phyloP scores from a whole-genome alignment of 2,888 invertebrate species.

The Sericinus montela region DNA sequence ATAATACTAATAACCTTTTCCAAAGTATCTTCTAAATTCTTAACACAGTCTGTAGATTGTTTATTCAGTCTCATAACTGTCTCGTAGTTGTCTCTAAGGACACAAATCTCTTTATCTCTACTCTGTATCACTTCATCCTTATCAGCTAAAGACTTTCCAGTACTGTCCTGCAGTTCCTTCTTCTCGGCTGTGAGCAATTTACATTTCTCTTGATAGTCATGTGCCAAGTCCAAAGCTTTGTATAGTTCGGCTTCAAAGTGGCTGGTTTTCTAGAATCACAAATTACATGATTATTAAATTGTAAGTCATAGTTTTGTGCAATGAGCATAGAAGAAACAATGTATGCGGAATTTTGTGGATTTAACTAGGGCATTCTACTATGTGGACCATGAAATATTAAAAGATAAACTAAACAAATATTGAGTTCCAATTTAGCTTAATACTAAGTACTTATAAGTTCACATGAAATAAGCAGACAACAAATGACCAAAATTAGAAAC shows the following conservation, averaged over 20 bases:
- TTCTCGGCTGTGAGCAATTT: conserved; percentile 75
- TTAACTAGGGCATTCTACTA: too few relatives aligned
- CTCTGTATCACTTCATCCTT: conserved; percentile 41
- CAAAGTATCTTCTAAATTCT: conserved; percentile 76
- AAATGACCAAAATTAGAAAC: too few relatives aligned
- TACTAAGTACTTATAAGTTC: too few relatives aligned
- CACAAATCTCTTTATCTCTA: conserved; percentile 60
- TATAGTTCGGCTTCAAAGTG: conserved; percentile 85
- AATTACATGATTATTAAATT: too few relatives aligned
- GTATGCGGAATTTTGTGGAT: too few relatives aligned
- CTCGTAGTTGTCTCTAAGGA: conserved; percentile 71
- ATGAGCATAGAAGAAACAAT: too few relatives aligned
- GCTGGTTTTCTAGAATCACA: conserved; percentile 62
- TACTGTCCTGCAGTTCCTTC: conserved; percentile 48
- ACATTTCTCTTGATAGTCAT: conserved; percentile 83
- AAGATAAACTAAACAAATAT: too few relatives aligned
- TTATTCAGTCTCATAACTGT: conserved; percentile 74
- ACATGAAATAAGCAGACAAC: too few relatives aligned
- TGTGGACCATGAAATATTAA: too few relatives aligned
- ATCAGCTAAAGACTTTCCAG: conserved; percentile 46
- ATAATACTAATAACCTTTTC: conserved; percentile 72
- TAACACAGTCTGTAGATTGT: conserved; percentile 80
- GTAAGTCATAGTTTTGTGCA: too few relatives aligned
- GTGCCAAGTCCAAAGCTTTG: conserved; percentile 84
- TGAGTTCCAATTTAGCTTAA: too few relatives aligned